Percentiles rank a stretch among this genome's conserved stretches.
Evolutionary conservation across 2,797 vertebrate genomes (phyloP).

Genomic region (Pangasius sanitwongsei): DNA sequence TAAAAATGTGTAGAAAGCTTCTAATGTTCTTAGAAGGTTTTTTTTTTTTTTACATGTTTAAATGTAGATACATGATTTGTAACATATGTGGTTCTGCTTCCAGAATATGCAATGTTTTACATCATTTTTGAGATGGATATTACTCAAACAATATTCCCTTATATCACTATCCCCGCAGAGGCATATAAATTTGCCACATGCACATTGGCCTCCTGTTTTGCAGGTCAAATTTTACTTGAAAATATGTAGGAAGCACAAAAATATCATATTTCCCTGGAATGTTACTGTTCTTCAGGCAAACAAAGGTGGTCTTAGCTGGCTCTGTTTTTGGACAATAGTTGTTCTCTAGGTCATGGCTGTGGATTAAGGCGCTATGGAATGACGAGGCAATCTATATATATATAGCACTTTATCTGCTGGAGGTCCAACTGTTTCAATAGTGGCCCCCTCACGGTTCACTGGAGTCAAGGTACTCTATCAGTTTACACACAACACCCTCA

Average conservation of each 20-base stretch:
- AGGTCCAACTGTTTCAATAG: conserved; percentile 66
- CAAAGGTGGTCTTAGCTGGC: conserved; percentile 47
- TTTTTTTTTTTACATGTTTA: not conserved
- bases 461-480: conserved; percentile 67
- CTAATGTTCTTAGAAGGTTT: not conserved
- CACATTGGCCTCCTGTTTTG: not conserved
- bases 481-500: conserved; percentile 64
- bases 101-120: not conserved
- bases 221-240: conserved; percentile 12
- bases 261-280: conserved; percentile 45
- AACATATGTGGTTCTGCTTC: not conserved
- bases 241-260: conserved; percentile 22
- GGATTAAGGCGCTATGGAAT: conserved; percentile 68
- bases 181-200: not conserved
- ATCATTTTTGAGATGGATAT: not conserved
- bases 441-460: conserved; percentile 62
- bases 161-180: not conserved
- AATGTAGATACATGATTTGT: not conserved
- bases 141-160: not conserved
- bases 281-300: conserved; percentile 62
- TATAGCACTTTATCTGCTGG: conserved; percentile 69
- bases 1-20: not conserved
- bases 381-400: conserved; percentile 72
- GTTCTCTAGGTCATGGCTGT: conserved; percentile 64
- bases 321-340: conserved; percentile 56